Evolutionary conservation across 1,140 invertebrate genomes (phyloP), one percentile per base, ranked within the genome.

Genomic region (Neodiprion pinetum): DNA sequence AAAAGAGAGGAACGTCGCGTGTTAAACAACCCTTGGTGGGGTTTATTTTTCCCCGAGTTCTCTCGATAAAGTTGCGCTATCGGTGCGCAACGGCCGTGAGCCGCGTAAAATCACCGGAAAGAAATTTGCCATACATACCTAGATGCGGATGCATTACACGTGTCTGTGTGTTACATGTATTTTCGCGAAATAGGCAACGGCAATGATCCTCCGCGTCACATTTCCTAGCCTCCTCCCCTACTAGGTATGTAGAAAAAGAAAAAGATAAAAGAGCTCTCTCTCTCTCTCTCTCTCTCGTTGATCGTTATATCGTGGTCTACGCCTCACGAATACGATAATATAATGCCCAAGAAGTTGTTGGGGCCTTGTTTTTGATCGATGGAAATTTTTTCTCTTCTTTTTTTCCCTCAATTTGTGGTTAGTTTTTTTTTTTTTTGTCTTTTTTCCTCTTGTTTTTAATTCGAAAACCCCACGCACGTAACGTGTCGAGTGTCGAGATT

Each of bases 221-320:
- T 66, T 74, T 70, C 68, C 73, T 70, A 53, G 10, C n/a, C 8
- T n/a, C 23, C 68, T 21, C 66, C 12, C 40, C 49, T 10, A 48
- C 9, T 40, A 48, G 9, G 40, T 48, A 47, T 40, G 47, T 70
- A 48, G 10, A 53, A 53, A 17, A 17, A 1, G 17, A 71, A 50
- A 40, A 48, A 49, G n/a, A 9, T 40, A 21, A 21, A 21, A 21
- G 17, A 21, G 17, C 17, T 21, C 17, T 21, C 17, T 21, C 17
- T 21, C 17, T 21, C 17, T 69, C 53, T 28, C 71, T 8, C n/a
- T 14, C 23, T 21, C 47, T 61, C 67, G 66, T 8, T 21, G 14
- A 67, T n/a, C 23, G 23, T 72, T 40, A 40, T 50, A 61, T n/a
- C 23, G 53, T 61, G 1, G 66, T 72, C 50, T 66, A 61, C 1